Base-by-base conservation (phyloP, 2,888 invertebrate species). In the Hirtodrosophila duncani region DNA sequence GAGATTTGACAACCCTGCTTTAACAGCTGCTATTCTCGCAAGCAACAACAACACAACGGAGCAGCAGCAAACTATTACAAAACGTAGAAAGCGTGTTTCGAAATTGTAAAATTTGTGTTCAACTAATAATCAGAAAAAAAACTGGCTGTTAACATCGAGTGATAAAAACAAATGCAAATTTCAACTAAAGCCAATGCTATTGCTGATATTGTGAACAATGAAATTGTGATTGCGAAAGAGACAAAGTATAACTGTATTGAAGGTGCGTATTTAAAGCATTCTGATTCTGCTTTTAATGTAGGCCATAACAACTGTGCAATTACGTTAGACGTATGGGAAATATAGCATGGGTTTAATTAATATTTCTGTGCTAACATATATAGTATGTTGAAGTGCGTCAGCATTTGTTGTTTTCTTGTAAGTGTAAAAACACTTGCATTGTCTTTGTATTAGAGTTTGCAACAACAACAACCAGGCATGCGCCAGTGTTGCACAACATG, bases 401-500 rank as follows among this genome's bases (percentile, higher is more conserved):
- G n/a, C n/a, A n/a, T n/a, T n/a, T n/a, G 9, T 21, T 29, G 6
- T 13, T n/a, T 9, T 8, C 6, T 18, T 18, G 21, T 11, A 24
- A 17, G 7, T 8, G 3, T 5, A 11, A 23, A 41, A 30, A 5
- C 27, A 26, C 7, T 26, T 11, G 23, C 14, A 16, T 57, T 20
- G 45, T 26, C 50, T 49, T 59, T 48, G 60, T 49, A 36, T 36
- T 21, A n/a, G 9, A 18, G 6, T 5, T 7, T 13, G 10, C 31
- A 45, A 42, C 52, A 52, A 33, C 26, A 64, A 38, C 74, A 69
- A 49, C 49, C 27, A 39, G 26, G 36, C 52, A 14, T 24, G 3
- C 31, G 21, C 36, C 70, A 81, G 81, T 74, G 79, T 81, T 74
- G 78, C 38, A 44, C 58, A 81, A 46, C 37, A 33, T 57, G 6